A percentile compares a stretch with the other conserved stretches of the same genome.
Evolutionary conservation across 2,797 vertebrate genomes (phyloP).

Genomic region (Tauraco hartlaubi): DNA sequence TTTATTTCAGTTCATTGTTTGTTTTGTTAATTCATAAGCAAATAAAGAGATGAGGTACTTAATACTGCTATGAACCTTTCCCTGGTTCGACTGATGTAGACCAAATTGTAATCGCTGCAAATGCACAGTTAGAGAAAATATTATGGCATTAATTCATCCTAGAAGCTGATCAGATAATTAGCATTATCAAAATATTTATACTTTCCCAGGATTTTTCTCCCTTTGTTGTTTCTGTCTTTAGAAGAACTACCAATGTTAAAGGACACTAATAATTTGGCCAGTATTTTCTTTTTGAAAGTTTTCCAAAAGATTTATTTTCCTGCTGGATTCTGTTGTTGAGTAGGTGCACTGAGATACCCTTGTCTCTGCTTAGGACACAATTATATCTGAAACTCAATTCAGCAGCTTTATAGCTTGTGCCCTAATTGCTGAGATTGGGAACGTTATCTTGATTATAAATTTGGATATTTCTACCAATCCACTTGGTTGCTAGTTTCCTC

Average conservation of each 20-base stretch:
- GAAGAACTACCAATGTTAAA: background rate
- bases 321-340: background rate
- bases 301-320: background rate
- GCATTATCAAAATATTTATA: background rate
- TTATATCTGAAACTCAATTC: background rate
- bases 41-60: background rate
- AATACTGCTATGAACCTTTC: background rate
- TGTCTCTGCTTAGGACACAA: background rate
- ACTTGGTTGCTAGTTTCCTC: constrained; percentile 47
- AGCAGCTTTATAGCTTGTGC: background rate
- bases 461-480: constrained; percentile 7
- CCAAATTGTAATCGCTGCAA: background rate
- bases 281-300: background rate
- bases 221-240: background rate
- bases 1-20: background rate
- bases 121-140: background rate
- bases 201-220: background rate
- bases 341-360: background rate
- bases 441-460: background rate
- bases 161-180: background rate
- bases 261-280: background rate
- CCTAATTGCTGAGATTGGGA: background rate
- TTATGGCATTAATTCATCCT: background rate
- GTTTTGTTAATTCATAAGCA: background rate
- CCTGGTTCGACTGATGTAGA: background rate